Percentiles rank a stretch among this genome's conserved stretches.
These are phyloP conservation scores for Drosophila prosaltans DNA, from an alignment of 1,140 invertebrate genomes.

Conservation along the genomic window DNA sequence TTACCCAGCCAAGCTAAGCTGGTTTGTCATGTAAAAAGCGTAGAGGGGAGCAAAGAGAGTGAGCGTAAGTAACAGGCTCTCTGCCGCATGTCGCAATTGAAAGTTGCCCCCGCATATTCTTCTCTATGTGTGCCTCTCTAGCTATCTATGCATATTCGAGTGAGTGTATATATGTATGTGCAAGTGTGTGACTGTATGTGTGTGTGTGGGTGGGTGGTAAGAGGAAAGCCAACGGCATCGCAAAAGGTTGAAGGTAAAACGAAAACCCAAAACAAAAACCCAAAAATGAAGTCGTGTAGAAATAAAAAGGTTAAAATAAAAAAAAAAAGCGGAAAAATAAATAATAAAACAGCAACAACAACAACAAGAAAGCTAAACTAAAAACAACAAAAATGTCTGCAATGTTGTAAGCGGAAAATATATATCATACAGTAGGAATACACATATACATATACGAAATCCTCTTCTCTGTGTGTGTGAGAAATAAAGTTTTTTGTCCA, in stretches of 20 bases:
- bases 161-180: constrained; percentile 9
- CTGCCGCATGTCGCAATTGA: constrained; percentile 74
- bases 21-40: constrained; percentile 65
- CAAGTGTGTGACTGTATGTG: constrained; percentile 11
- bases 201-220: constrained; percentile 36
- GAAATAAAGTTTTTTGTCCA: constrained; percentile 5
- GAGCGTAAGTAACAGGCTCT: constrained; percentile 44
- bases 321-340: constrained; percentile 12
- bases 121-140: neutral
- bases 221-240: constrained; percentile 32
- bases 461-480: constrained; percentile 1
- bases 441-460: constrained; percentile 15
- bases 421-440: constrained; percentile 36
- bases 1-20: constrained; percentile 57
- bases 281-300: constrained; percentile 66
- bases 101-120: constrained; percentile 59
- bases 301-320: constrained; percentile 70
- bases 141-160: constrained; percentile 7
- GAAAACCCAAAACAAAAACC: constrained; percentile 62
- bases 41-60: constrained; percentile 33
- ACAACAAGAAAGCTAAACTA: constrained; percentile 44
- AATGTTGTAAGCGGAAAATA: constrained; percentile 72
- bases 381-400: constrained; percentile 57
- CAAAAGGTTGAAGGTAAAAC: constrained; percentile 78
- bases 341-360: constrained; percentile 8